Base-by-base conservation (phyloP, 2,797 vertebrate species). In the Urosaurus nigricauda region DNA sequence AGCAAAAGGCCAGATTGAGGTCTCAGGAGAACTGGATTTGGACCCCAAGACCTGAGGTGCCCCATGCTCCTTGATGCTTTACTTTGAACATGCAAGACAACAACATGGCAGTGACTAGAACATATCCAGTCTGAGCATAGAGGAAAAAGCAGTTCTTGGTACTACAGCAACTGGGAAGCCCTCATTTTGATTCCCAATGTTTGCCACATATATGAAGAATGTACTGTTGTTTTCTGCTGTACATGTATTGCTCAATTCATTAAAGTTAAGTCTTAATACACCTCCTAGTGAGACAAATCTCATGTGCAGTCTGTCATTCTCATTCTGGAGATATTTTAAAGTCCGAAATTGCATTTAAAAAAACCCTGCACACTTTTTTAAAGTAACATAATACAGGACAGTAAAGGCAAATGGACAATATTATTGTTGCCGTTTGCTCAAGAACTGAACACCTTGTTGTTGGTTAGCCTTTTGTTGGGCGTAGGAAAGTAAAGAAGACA, bases 401-500 rank as follows among this genome's bases (percentile, higher is more conserved):
- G 53, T 51, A 89, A 37, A 87, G 19, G 68, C 70, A 87, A 87
- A 94, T 24, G 92, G 85, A 0, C 73, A 9, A 37, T 73, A 47
- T 73, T 82, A 53, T 83, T 80, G 77, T 0, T 88, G 35, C 35
- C 74, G 14, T 85, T 93, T 71, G n/a, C 58, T 83, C 53, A 89
- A 58, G 63, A 56, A 70, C 8, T 85, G 84, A 79, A 91, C 74
- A 5, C 47, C 60, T 47, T 2, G 6, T 5, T 79, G 19, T 47
- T 83, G 53, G 17, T 70, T 85, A 68, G 51, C 43, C 63, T 81
- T 88, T 68, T 51, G 65, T 32, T 87, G 60, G n/a, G 35, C 40
- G 14, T 84, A 79, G 68, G 53, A 89, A 86, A 87, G 63, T 58
- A 87, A 93, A 83, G 63, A 56, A 29, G 73, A 32, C 60, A 77